A percentile compares a stretch with the other conserved stretches of the same genome.
phyloP scores from a whole-genome alignment of 2,797 vertebrate genomes.

The Microctenopoma stevenorrisi region DNA sequence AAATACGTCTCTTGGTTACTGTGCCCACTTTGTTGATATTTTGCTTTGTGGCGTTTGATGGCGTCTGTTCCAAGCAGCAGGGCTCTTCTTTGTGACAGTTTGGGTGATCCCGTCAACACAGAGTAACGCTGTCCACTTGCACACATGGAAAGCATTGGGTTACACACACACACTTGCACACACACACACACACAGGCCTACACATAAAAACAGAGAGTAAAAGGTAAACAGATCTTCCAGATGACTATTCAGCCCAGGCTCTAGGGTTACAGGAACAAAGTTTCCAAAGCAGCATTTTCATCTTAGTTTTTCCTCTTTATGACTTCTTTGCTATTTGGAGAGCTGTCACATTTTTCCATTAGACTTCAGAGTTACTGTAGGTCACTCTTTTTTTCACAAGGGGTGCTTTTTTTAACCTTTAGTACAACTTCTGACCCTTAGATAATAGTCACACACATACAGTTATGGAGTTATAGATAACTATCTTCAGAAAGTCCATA shows the following conservation, averaged over 20 bases:
- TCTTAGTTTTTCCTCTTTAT: constrained; percentile 61
- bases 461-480: neutral
- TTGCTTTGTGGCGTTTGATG: constrained; percentile 49
- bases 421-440: neutral
- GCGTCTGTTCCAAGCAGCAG: constrained; percentile 49
- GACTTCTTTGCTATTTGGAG: constrained; percentile 43
- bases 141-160: constrained; percentile 76
- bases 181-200: constrained; percentile 23
- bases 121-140: constrained; percentile 53
- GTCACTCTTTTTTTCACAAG: constrained; percentile 29
- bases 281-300: constrained; percentile 77
- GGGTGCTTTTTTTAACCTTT: constrained; percentile 4
- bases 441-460: constrained; percentile 16
- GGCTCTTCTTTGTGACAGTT: constrained; percentile 41
- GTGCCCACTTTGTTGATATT: constrained; percentile 58
- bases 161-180: constrained; percentile 30
- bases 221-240: constrained; percentile 76
- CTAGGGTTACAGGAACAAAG: constrained; percentile 73
- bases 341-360: constrained; percentile 57
- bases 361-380: constrained; percentile 30
- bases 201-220: constrained; percentile 50
- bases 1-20: constrained; percentile 55
- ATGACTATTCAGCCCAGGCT: constrained; percentile 60
- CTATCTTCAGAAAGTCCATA: constrained; percentile 15
- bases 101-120: constrained; percentile 70